Evolutionary conservation across 2,113 vertebrate species (phyloP).

Genomic region (Macaca fascicularis): DNA sequence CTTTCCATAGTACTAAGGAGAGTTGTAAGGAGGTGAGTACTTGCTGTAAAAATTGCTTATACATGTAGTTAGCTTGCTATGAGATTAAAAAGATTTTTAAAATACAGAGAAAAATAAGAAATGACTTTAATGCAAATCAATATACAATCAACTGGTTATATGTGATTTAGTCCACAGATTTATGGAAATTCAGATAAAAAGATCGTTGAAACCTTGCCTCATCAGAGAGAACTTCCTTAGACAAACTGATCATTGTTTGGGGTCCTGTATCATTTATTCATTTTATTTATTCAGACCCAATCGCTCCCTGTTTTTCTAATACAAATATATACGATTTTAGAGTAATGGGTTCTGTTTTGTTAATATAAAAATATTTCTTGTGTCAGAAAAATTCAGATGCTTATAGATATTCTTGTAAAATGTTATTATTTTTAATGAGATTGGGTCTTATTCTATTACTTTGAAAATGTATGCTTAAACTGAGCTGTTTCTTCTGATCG

Average conservation of each 20-base stretch:
- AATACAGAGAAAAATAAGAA: background rate
- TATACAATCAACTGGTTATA: background rate
- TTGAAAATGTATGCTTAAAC: background rate
- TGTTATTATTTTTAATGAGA: constrained; percentile 23
- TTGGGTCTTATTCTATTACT: background rate
- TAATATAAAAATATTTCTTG: constrained; percentile 24
- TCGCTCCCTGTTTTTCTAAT: background rate
- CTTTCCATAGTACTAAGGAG: background rate
- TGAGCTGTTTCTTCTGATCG: constrained; percentile 21
- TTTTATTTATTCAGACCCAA: constrained; percentile 19
- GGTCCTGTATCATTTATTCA: background rate
- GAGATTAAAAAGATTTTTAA: background rate
- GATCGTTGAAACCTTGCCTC: background rate
- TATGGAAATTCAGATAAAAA: background rate
- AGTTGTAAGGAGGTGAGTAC: background rate
- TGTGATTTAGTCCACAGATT: background rate
- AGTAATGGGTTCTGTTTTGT: background rate
- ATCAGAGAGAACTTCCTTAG: background rate
- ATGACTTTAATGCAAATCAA: background rate
- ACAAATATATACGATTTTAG: constrained; percentile 35
- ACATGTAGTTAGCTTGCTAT: background rate
- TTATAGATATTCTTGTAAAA: constrained; percentile 24
- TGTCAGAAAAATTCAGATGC: constrained; percentile 13
- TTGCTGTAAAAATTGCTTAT: background rate
- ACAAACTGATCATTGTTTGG: background rate